A percentile compares a stretch with the other conserved stretches of the same genome.
Evolutionary conservation across 2,797 vertebrate species (phyloP).

Genomic region (Buceros bicornis): DNA sequence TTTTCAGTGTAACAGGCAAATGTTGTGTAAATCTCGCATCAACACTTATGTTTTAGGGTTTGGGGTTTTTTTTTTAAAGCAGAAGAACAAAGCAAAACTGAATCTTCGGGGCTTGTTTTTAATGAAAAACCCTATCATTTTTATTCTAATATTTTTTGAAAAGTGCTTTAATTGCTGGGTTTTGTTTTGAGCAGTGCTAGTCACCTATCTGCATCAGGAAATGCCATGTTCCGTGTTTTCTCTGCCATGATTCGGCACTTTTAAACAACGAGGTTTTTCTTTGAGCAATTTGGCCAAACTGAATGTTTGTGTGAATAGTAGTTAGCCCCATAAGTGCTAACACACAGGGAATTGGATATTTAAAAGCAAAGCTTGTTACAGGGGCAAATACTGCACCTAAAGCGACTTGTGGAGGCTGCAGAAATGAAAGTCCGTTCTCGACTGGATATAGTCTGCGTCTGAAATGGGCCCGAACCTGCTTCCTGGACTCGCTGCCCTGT

Average conservation of each 20-base stretch:
- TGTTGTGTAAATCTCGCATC: background rate
- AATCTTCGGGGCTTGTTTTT: background rate
- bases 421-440: background rate
- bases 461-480: background rate
- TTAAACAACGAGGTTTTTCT: fast-evolving
- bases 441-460: background rate
- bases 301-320: background rate
- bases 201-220: background rate
- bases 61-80: background rate
- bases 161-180: background rate
- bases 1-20: background rate
- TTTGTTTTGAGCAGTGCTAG: background rate
- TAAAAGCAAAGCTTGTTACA: background rate
- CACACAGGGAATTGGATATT: background rate
- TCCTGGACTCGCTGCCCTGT: background rate
- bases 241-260: background rate
- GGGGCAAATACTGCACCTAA: background rate
- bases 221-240: background rate
- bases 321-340: background rate
- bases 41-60: fast-evolving
- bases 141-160: background rate
- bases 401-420: background rate
- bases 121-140: fast-evolving
- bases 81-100: background rate
- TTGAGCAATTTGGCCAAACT: background rate